Conservation (phyloP, 2,113 vertebrate species). For the Phalacrocorax carbo region DNA sequence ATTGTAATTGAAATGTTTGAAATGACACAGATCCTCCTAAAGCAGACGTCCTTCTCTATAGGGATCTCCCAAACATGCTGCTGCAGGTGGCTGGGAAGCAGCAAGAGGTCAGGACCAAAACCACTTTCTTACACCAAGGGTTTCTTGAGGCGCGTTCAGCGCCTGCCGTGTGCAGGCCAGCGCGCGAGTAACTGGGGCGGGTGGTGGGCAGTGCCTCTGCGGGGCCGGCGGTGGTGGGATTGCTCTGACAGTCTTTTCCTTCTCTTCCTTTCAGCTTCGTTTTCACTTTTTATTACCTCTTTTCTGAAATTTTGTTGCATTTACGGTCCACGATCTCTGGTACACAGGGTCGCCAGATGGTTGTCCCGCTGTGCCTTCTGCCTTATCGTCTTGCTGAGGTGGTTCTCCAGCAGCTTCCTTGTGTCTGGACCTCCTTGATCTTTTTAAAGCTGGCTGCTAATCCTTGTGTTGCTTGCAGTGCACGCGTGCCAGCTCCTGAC, state of each 20-base stretch:
- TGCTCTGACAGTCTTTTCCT: not conserved
- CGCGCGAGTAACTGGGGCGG: rapidly evolving
- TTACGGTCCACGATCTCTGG: rapidly evolving
- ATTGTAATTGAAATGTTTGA: not conserved
- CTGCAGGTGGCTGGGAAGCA: not conserved
- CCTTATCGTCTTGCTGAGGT: rapidly evolving
- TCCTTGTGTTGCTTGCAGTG: not conserved
- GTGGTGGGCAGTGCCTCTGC: not conserved
- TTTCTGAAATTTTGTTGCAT: not conserved
- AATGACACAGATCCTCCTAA: not conserved
- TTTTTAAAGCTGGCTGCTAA: not conserved
- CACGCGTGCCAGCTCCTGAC: not conserved
- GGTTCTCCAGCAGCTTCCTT: not conserved
- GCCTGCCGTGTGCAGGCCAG: not conserved
- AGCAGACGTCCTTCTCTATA: not conserved
- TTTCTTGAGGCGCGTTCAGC: rapidly evolving
- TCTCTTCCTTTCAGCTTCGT: not conserved
- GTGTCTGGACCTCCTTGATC: not conserved
- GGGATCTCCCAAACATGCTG: not conserved
- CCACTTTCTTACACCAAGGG: not conserved
- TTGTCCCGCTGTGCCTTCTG: not conserved
- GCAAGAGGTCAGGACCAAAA: not conserved
- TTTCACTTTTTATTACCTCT: not conserved
- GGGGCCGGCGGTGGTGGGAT: rapidly evolving
- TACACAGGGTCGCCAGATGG: rapidly evolving